Evolutionary conservation across 2,888 invertebrate genomes (phyloP).

Genomic region (Eupithecia exiguata): DNA sequence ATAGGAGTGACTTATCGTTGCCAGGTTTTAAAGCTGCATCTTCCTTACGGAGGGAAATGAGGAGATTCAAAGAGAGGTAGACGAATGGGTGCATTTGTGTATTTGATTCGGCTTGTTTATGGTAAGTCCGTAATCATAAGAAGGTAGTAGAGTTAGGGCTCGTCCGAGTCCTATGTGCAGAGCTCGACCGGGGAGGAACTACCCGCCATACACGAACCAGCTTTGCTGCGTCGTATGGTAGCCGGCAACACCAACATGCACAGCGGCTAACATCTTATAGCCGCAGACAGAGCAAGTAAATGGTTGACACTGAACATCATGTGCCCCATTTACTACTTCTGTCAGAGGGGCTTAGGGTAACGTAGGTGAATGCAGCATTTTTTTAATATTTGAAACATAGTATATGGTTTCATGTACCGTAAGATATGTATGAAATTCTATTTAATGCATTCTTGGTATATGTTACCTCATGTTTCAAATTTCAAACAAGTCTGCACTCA

Average conservation of each 20-base stretch:
- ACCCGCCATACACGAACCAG: slow-evolving; percentile 4
- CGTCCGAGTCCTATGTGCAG: slow-evolving; percentile 10
- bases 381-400: neutral
- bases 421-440: neutral
- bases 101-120: neutral
- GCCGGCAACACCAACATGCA: neutral
- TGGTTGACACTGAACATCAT: slow-evolving; percentile 4
- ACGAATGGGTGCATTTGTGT: neutral
- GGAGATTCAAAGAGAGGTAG: neutral
- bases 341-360: neutral
- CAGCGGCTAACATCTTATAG: neutral
- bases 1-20: no score
- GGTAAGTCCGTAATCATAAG: neutral
- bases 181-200: slow-evolving; percentile 20
- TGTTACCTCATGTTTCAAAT: neutral
- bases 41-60: neutral
- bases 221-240: slow-evolving; percentile 3
- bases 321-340: neutral
- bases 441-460: neutral
- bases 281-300: neutral
- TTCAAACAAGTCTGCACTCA: neutral
- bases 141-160: slow-evolving; percentile 13
- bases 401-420: neutral
- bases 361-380: neutral
- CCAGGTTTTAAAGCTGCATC: neutral